Percentiles rank a stretch among this genome's conserved stretches.
Evolutionary conservation across 2,113 vertebrate genomes (phyloP).

Genomic region (human (Homo sapiens)): GRCh38 chr3:166992501-166993000

Average conservation of each 20-base stretch:
- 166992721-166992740: neutral
- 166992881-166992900: neutral
- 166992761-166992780: neutral
- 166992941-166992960: neutral
- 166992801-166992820: neutral
- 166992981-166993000: slow-evolving; percentile 15
- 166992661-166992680: neutral
- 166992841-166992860: neutral
- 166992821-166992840: neutral
- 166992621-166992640: neutral
- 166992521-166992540: neutral
- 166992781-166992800: neutral
- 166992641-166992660: neutral
- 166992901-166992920: neutral
- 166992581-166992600: neutral
- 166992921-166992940: neutral
- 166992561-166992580: neutral
- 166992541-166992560: neutral
- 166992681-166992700: neutral
- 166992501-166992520: neutral
- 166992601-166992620: neutral
- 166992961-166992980: neutral
- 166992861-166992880: neutral
- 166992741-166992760: neutral
- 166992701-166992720: neutral